These are phyloP conservation scores for Colletes collaris DNA, from an alignment of 2,888 invertebrate species.

Conservation along the genomic window DNA sequence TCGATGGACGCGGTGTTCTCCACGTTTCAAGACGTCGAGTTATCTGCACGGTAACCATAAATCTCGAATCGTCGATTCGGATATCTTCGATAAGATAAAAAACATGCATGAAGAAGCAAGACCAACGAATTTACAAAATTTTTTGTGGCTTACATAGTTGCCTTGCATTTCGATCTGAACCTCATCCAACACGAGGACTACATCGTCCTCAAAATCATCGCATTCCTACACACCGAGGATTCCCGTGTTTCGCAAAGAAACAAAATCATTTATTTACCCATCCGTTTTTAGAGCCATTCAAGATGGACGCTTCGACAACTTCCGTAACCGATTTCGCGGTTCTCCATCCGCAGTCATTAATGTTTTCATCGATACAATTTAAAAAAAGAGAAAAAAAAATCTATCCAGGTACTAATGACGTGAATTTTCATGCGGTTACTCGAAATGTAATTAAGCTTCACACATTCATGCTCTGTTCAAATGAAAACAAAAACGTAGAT, in stretches of 20 bases:
- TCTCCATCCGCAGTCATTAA: too few species aligned
- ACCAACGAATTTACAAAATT: constrained; percentile 33
- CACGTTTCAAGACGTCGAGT: background rate
- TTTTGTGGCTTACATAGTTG: constrained; percentile 79
- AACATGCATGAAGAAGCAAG: constrained; percentile 63
- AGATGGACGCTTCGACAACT: background rate
- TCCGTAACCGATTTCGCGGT: too few species aligned
- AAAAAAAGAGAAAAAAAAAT: background rate
- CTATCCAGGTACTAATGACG: constrained; percentile 37
- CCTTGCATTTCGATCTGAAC: constrained; percentile 80
- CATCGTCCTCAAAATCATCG: constrained; percentile 81
- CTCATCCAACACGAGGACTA: constrained; percentile 79
- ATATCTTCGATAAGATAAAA: constrained; percentile 55
- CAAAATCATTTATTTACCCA: constrained; percentile 16
- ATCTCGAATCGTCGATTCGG: constrained; percentile 17
- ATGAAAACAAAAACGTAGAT: background rate
- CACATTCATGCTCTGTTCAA: constrained; percentile 73
- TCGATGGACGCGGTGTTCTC: background rate
- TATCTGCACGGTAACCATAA: constrained; percentile 8
- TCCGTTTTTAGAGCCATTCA: constrained; percentile 1
- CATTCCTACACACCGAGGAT: constrained; percentile 75
- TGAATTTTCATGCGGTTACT: constrained; percentile 78
- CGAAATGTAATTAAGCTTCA: constrained; percentile 68
- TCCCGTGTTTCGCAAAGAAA: constrained; percentile 52
- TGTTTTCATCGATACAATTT: background rate